Evolutionary conservation across 2,113 vertebrate species (phyloP), one percentile per base, ranked within the genome.

Genomic region (Capreolus pygargus): DNA sequence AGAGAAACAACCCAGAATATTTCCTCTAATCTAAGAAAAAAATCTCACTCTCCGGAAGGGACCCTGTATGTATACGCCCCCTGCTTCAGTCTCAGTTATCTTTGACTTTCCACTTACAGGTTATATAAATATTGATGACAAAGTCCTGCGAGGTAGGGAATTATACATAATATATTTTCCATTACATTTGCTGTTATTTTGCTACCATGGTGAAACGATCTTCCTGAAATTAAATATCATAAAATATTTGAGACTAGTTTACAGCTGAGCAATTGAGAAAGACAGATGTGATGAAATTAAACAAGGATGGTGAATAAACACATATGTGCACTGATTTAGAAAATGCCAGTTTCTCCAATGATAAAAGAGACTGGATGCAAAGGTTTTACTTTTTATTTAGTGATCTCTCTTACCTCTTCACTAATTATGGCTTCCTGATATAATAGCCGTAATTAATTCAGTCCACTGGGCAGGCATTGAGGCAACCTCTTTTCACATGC

Each of bases 201-300:
- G 86, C 87, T 97, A 70, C 89, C 60, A 84, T 33, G 89, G 74
- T 94, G 91, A 90, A 98, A 92, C 25, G 54, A 84, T 97, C 94
- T 97, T 95, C 64, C 88, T 97, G 76, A 97, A 96, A 97, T 98
- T 86, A 97, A 97, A 67, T 67, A 8, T 58, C 39, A 36, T 96
- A 97, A 96, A 95, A 88, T 57, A 79, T 92, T 97, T 88, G 57
- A 90, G 88, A 39, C 58, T 78, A 1, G 58, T 21, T 91, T 50
- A 8, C 30, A 86, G 91, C 16, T 84, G 92, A 91, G 84, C 55
- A 95, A 83, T 85, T 52, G 81, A 93, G 79, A 86, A 90, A 96
- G 94, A 86, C 61, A 94, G 9, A 82, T 81, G 91, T n/a, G 85
- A 57, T 30, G 36, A 47, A 64, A 79, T 58, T 45, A 61, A 92